A percentile compares a stretch with the other conserved stretches of the same genome.
phyloP scores from a whole-genome alignment of 1,140 invertebrate genomes.

The Cotesia chilonis region DNA sequence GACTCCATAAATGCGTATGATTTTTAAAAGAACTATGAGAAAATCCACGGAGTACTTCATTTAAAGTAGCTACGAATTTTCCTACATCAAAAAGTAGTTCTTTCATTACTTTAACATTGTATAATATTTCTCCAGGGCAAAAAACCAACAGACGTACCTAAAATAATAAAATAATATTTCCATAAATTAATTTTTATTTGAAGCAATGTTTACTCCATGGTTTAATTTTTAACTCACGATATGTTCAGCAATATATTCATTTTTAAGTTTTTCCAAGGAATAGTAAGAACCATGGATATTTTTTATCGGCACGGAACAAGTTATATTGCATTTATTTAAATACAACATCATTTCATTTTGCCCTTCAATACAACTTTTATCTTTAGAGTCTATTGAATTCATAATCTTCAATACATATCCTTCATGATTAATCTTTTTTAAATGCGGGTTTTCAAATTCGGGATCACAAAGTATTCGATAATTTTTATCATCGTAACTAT shows the following conservation, averaged over 20 bases:
- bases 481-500: slow-evolving; percentile 86
- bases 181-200: neutral
- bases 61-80: slow-evolving; percentile 73
- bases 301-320: slow-evolving; percentile 74
- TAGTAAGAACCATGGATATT: slow-evolving; percentile 73
- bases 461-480: slow-evolving; percentile 68
- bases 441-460: slow-evolving; percentile 70
- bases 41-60: slow-evolving; percentile 75
- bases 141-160: slow-evolving; percentile 77
- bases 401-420: slow-evolving; percentile 85
- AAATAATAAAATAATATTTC: slow-evolving; percentile 12
- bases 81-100: slow-evolving; percentile 77
- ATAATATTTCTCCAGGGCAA: slow-evolving; percentile 75
- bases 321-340: slow-evolving; percentile 71
- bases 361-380: slow-evolving; percentile 72
- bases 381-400: slow-evolving; percentile 81
- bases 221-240: slow-evolving; percentile 36
- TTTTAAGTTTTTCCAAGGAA: slow-evolving; percentile 64
- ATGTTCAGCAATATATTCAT: slow-evolving; percentile 4
- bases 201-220: neutral
- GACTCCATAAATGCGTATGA: slow-evolving; percentile 77
- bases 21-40: slow-evolving; percentile 73
- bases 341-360: slow-evolving; percentile 77
- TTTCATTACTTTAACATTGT: slow-evolving; percentile 66
- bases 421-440: slow-evolving; percentile 62